Evolutionary conservation across 92 coral and sea anemone species (phyloP), one percentile per base, ranked within the genome.

Genomic region (Epizoanthus rinbou): DNA sequence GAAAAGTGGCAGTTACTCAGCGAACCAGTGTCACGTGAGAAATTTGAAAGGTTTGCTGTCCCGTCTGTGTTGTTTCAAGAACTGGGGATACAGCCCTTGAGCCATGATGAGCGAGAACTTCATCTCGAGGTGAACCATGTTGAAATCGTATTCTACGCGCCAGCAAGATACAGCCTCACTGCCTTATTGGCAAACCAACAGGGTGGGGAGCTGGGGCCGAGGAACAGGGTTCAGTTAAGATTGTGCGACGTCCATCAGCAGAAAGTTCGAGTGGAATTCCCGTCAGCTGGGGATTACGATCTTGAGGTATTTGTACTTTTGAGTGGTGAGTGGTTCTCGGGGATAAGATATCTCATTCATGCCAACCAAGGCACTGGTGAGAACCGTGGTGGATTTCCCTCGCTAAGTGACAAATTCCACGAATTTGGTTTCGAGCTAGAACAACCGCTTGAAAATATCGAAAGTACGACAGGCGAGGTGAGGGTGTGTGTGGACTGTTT

Each of bases 1-100:
- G 85, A 91, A 7, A 69, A 91, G 25, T 93, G 97, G 92, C 97
- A 93, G 78, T 85, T 91, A 9, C 75, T 93, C 22, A 90, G 87
- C 16, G 73, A 88, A 50, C 91, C 91, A 8, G 79, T 93, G 39
- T 69, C 80, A 47, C 87, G 69, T 53, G 93, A 88, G 14, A 79
- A 90, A 16, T 93, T 88, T 68, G 93, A 84, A 53, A 75, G 69
- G 64, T 76, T 90, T 37, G 97, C 89, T 10, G 91, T 87, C 52
- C 88, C 92, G 24, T 84, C 97, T 14, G 92, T 86, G 11, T 72
- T 62, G 13, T 64, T 93, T 22, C 85, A 85, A 50, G 74, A 54
- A 67, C 81, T 85, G 86, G 94, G 94, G 57, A 75, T 93, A 35
- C 91, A 91, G 64, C 52, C 86, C 8, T 62, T 80, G 25, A 86